These are phyloP conservation scores for Macaria notata DNA, from an alignment of 2,888 invertebrate species.

Conservation along the genomic window DNA sequence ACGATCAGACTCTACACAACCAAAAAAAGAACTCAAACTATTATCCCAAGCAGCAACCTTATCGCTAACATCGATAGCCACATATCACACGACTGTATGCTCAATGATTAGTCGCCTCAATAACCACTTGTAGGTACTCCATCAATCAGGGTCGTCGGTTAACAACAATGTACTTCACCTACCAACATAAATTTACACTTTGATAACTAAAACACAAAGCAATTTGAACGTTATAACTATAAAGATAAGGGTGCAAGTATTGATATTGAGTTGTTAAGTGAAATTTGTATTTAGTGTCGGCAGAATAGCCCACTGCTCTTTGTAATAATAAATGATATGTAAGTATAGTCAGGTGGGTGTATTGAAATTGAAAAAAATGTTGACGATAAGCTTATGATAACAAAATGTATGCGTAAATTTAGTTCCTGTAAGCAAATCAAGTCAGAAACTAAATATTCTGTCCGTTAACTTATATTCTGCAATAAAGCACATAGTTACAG, in stretches of 20 bases:
- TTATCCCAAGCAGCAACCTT: no score
- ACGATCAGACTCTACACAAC: no score
- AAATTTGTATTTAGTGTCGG: conserved; percentile 12
- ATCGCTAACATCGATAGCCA: no score
- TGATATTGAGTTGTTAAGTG: background rate
- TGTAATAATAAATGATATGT: conserved; percentile 15
- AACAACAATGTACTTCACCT: conserved; percentile 28
- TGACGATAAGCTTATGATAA: no score
- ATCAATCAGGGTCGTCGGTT: conserved; percentile 40
- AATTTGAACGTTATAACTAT: conserved; percentile 13
- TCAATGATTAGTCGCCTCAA: conserved; percentile 25
- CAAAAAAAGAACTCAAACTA: no score
- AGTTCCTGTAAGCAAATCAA: no score
- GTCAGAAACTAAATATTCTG: no score
- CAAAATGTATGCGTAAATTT: no score
- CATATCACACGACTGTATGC: conserved; percentile 8
- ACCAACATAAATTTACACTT: conserved; percentile 16
- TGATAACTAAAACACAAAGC: background rate
- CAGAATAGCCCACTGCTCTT: conserved; percentile 14
- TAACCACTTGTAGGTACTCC: conserved; percentile 44
- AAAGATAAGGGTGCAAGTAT: background rate
- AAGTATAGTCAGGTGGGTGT: background rate
- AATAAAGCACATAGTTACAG: no score
- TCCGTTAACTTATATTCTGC: no score
- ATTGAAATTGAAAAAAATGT: no score